Conservation (phyloP, 2,888 invertebrate species). For the Cremastinae sp. region DNA sequence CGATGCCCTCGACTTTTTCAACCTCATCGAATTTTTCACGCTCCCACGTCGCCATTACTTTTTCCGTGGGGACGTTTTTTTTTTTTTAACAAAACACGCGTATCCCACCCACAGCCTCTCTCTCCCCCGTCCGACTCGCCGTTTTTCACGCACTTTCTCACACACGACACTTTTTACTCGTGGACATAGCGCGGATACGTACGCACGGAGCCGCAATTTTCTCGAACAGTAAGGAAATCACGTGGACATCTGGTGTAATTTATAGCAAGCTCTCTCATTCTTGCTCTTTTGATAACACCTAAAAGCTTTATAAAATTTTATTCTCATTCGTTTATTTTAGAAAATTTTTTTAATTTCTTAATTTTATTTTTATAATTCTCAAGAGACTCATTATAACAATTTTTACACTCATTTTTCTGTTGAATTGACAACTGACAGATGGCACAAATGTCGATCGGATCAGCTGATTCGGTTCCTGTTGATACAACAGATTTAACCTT, state of each 20-base stretch:
- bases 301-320: not conserved
- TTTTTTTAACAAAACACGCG: slow-evolving; percentile 66
- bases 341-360: no score
- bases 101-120: slow-evolving; percentile 17
- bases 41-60: slow-evolving; percentile 80
- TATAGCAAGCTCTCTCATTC: not conserved
- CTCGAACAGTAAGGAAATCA: slow-evolving; percentile 5
- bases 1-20: slow-evolving; percentile 71
- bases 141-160: slow-evolving; percentile 21
- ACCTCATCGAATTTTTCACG: slow-evolving; percentile 74
- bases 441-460: not conserved
- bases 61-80: slow-evolving; percentile 59
- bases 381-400: no score
- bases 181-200: slow-evolving; percentile 31
- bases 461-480: not conserved
- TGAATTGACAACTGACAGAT: not conserved
- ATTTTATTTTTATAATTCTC: no score
- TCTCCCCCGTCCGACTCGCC: slow-evolving; percentile 9
- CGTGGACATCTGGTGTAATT: slow-evolving; percentile 44
- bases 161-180: slow-evolving; percentile 1
- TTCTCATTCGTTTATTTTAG: no score
- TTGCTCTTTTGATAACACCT: slow-evolving; percentile 21
- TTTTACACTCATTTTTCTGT: no score
- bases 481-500: no score
- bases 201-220: slow-evolving; percentile 42